Base-by-base conservation (phyloP, 2,888 invertebrate species). In the Ganaspis brasiliensis region DNA sequence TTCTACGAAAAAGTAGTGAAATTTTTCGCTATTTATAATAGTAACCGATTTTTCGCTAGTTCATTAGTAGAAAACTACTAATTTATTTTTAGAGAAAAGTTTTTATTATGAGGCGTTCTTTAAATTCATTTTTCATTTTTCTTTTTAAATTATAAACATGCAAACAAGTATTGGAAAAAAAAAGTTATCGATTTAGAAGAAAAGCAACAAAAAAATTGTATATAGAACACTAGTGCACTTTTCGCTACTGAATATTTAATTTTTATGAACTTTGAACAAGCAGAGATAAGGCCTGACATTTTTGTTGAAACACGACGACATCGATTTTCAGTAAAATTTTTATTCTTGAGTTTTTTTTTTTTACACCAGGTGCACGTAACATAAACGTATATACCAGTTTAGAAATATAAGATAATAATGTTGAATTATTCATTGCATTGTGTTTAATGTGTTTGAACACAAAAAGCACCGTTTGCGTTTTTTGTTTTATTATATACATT, bases 301-400 rank as follows among this genome's bases (percentile, higher is more conserved):
- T n/a, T 59, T 59, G 31, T 59, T n/a, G 14, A 35, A 59, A 59
- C 9, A 59, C 16, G n/a, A 6, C 6, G n/a, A 31, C 59, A 61
- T 61, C 61, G 63, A 63, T 63, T 63, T 63, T 40, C 21, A 40
- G 35, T 21, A 40, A 40, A 19, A 40, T 16, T 37, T 63, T 14
- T 63, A 19, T 63, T 40, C 9, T n/a, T n/a, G n/a, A n/a, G n/a
- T n/a, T n/a, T 52, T 52, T 9, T 40, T 21, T 21, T 40, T 19
- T 63, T 21, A 19, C 19, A 37, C 21, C 35, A 12, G 1, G 52
- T 19, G 8, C 21, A 56, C 12, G 21, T 24, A 56, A 56, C 3
- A 26, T 1, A 26, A 59, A 31, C 59, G 14, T 19, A 14, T 37
- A 52, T 9, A 6, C 12, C 14, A n/a, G 45, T 45, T n/a, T 45